Evolutionary conservation across 2,797 vertebrate species (phyloP), one percentile per base, ranked within the genome.

Genomic region (Poecilia gillii): DNA sequence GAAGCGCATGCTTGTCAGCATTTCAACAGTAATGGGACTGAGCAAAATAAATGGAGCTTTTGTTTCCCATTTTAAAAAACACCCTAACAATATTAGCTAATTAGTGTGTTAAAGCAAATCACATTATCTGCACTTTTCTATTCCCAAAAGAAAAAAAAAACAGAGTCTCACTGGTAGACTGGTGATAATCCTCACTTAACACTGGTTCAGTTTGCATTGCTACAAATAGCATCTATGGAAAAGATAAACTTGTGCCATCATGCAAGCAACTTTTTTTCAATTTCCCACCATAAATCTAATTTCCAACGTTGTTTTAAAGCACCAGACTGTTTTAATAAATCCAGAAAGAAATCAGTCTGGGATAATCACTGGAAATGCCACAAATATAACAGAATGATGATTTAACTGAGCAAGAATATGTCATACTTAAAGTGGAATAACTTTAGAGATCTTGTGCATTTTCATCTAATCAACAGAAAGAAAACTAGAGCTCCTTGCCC

Each of bases 41-140:
- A 84, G 51, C 12, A 0, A 47, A 6, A 9, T 82, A 64, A 91
- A 88, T 43, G 73, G 33, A 75, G 57, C 76, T 12, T 83, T 80
- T 75, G 78, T 83, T 73, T 13, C 20, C 28, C 13, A 53, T 78
- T 68, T 18, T 36, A 45, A 31, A 66, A 41, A 59, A 71, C 66
- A 45, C 33, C 74, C 64, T 76, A 85, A 59, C 9, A 53, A 33
- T 43, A 82, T 66, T 81, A 80, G 84, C 43, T 74, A 77, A 83
- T 89, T 82, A 82, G 33, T 25, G 20, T 72, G 59, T 43, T 39
- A 77, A 62, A 83, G 57, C 25, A 43, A 85, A 83, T 80, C 70
- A 23, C 16, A 81, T 87, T 57, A 39, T 64, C 7, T 64, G 62
- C 47, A 33, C 25, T 57, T 51, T 55, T 20, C 7, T 74, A 68